phyloP scores from a whole-genome alignment of 2,797 vertebrate genomes.

The Florisuga fusca region DNA sequence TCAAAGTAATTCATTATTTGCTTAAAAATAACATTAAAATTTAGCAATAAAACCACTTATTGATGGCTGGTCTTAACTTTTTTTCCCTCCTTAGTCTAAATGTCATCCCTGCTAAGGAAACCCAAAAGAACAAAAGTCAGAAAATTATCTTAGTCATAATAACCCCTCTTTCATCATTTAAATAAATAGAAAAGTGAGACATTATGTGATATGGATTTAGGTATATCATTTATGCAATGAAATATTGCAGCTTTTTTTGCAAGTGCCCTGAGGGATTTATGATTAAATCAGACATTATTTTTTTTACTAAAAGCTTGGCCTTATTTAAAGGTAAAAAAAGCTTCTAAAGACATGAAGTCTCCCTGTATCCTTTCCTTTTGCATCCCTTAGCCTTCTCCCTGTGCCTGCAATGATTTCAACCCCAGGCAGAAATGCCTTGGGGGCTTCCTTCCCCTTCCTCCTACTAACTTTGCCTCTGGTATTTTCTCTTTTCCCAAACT shows the following conservation, averaged over 20 bases:
- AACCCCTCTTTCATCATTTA: slow-evolving; percentile 24
- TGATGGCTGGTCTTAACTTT: not conserved
- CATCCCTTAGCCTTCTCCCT: not conserved
- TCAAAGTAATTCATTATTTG: slow-evolving; percentile 51
- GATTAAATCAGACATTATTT: not conserved
- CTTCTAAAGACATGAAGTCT: not conserved
- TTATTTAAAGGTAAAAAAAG: not conserved
- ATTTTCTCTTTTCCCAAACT: not conserved
- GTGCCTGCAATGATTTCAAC: accelerated
- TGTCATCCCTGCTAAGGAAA: slow-evolving; percentile 21
- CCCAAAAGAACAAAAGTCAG: not conserved
- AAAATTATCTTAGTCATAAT: slow-evolving; percentile 30
- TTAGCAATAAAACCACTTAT: slow-evolving; percentile 31
- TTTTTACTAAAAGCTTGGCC: not conserved
- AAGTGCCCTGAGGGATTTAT: not conserved
- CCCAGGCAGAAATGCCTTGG: not conserved
- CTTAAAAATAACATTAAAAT: slow-evolving; percentile 51
- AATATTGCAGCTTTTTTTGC: not conserved
- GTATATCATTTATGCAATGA: slow-evolving; percentile 2
- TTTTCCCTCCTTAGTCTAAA: slow-evolving; percentile 1
- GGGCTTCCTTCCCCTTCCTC: not conserved
- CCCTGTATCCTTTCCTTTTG: not conserved
- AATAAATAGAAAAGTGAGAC: slow-evolving; percentile 11
- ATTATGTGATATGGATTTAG: slow-evolving; percentile 14
- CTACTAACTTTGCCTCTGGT: not conserved